These are phyloP conservation scores for Empis stercorea DNA, from an alignment of 2,888 invertebrate genomes.

Conservation along the genomic window DNA sequence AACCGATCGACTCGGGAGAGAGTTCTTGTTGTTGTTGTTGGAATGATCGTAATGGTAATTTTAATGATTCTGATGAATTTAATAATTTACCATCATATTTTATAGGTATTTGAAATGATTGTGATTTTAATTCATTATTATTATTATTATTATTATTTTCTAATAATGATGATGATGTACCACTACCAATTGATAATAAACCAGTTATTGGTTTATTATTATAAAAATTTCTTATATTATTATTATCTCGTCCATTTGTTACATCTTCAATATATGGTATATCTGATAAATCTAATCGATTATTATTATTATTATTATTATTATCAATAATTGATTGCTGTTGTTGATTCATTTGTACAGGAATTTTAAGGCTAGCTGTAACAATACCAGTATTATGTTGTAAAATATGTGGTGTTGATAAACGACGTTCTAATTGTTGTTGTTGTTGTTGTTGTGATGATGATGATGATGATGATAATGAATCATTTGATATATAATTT, in stretches of 20 bases:
- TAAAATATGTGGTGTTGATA: slow-evolving; percentile 43
- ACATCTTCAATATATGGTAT: slow-evolving; percentile 51
- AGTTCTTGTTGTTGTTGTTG: neutral
- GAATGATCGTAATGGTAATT: neutral
- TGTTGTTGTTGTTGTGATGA: slow-evolving; percentile 8
- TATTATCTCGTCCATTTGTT: neutral
- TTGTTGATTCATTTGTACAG: slow-evolving; percentile 34
- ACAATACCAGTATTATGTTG: slow-evolving; percentile 48
- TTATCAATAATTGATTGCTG: slow-evolving; percentile 10
- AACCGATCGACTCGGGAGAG: no score
- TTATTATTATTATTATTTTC: slow-evolving; percentile 1
- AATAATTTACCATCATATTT: slow-evolving; percentile 12
- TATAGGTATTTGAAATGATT: slow-evolving; percentile 16
- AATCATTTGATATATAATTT: neutral
- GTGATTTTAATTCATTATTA: slow-evolving; percentile 1
- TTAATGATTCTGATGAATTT: slow-evolving; percentile 2
- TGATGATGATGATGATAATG: slow-evolving; percentile 7
- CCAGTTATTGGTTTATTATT: slow-evolving; percentile 15
- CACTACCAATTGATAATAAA: slow-evolving; percentile 14
- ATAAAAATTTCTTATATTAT: no score
- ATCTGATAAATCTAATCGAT: slow-evolving; percentile 42
- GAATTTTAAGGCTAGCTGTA: slow-evolving; percentile 70
- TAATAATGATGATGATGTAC: slow-evolving; percentile 3
- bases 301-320: slow-evolving; percentile 34
- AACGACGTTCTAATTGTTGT: slow-evolving; percentile 17